phyloP scores from a whole-genome alignment of 2,113 vertebrate species.

The Rhabdomys dilectus region DNA sequence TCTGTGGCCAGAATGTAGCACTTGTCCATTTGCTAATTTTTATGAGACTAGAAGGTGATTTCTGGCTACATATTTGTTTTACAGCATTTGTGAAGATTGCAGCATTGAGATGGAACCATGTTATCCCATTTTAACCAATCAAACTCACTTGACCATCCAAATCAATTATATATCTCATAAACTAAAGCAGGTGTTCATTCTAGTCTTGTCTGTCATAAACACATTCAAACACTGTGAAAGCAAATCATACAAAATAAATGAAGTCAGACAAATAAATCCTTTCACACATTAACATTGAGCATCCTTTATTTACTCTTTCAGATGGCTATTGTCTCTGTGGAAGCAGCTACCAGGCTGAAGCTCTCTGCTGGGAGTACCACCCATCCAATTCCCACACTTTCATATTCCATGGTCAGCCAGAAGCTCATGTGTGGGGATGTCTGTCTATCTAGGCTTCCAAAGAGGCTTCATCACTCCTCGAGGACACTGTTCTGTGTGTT shows the following conservation, averaged over 20 bases:
- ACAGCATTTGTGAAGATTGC: conserved; percentile 10
- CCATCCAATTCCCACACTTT: background rate
- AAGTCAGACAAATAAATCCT: conserved; percentile 51
- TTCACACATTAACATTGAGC: conserved; percentile 59
- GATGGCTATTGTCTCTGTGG: background rate
- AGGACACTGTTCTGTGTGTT: background rate
- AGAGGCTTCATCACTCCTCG: background rate
- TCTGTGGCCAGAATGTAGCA: conserved; percentile 11
- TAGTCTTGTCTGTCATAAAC: conserved; percentile 44
- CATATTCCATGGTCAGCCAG: background rate
- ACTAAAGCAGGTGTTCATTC: conserved; percentile 42
- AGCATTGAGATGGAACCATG: background rate
- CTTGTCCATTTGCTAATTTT: conserved; percentile 66
- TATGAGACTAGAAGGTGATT: conserved; percentile 20
- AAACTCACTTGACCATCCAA: conserved; percentile 43
- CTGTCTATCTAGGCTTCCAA: background rate
- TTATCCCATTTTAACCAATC: background rate
- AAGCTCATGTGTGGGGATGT: background rate
- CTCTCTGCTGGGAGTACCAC: background rate
- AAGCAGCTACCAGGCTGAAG: background rate
- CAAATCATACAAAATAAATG: conserved; percentile 63
- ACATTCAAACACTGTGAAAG: conserved; percentile 39
- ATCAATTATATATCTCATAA: conserved; percentile 59
- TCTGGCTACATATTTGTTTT: background rate
- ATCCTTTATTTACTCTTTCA: conserved; percentile 47